Evolutionary conservation across 2,888 invertebrate species (phyloP), one percentile per base, ranked within the genome.

Genomic region (Andrena bucephala): DNA sequence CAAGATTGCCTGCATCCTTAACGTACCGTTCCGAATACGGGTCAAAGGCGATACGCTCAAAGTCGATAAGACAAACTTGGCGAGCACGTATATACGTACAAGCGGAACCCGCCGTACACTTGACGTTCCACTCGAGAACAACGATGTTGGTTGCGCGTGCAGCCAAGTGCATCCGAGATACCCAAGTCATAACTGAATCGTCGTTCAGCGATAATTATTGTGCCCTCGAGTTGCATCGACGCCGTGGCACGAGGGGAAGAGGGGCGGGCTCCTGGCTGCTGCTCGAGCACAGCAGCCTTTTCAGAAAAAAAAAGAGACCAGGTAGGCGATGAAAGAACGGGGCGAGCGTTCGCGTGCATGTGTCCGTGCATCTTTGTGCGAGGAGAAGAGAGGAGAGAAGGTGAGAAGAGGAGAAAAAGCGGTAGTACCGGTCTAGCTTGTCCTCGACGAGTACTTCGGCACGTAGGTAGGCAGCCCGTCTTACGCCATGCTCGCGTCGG

Each of bases 341-440:
- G 57, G 8, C 16, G 57, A n/a, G 69, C 50, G 27, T 79, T 79
- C 65, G 54, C 69, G 27, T 16, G 31, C 29, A 3, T 52, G 27
- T n/a, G 31, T 10, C 29, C 50, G 59, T 67, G 13, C 10, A 57
- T 3, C 42, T 42, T 16, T 42, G 33, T 16, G 33, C 52, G 52
- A 60, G 57, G 27, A 27, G 66, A 31, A 66, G 59, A 71, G 59
- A 65, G 27, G 33, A 50, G 13, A 20, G 52, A 72, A 66, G 59
- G 57, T 33, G 48, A 66, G 59, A 65, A 60, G 33, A 67, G 42
- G 68, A 79, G 52, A 65, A 86, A 87, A 88, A 88, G 88, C 83
- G 77, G 88, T 85, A 87, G 86, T 87, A 88, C 88, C 88, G 89
- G 88, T 88, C 87, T 87, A 86, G 86, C 88, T 74, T 88, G 88